Evolutionary conservation across 1,140 invertebrate genomes (phyloP).

Genomic region (Notospermus geniculatus): DNA sequence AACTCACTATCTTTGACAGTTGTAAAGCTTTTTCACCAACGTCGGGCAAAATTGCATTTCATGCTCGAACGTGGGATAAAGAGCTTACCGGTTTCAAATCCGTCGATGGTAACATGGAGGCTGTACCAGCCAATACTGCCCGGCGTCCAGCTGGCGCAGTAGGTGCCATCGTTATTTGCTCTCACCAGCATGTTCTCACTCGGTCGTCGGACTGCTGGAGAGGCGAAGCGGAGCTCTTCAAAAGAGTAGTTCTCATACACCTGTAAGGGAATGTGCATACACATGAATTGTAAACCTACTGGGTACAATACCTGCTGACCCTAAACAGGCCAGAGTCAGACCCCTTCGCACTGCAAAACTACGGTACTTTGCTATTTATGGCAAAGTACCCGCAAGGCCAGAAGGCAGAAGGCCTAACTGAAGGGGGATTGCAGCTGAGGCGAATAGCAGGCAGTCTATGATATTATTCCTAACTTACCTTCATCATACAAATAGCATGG

Average conservation of each 20-base stretch:
- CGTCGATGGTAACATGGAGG: constrained; percentile 83
- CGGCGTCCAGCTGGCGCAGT: constrained; percentile 89
- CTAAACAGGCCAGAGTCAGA: too few relatives aligned
- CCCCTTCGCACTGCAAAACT: background rate
- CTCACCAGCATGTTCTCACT: constrained; percentile 83
- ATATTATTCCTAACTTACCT: constrained; percentile 56
- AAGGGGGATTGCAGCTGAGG: too few relatives aligned
- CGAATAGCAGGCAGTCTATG: too few relatives aligned
- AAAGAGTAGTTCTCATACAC: constrained; percentile 93
- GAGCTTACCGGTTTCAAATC: constrained; percentile 75
- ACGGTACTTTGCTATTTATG: too few relatives aligned
- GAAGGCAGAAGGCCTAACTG: too few relatives aligned
- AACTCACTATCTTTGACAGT: too few relatives aligned
- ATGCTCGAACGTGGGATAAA: background rate
- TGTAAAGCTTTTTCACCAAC: too few relatives aligned
- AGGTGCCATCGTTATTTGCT: constrained; percentile 81
- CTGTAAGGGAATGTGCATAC: constrained; percentile 52
- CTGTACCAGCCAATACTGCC: constrained; percentile 84
- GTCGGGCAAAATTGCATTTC: too few relatives aligned
- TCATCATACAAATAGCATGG: constrained; percentile 91
- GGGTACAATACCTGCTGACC: too few relatives aligned
- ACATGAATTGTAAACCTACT: background rate
- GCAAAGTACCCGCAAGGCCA: too few relatives aligned
- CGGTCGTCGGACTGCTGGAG: constrained; percentile 70
- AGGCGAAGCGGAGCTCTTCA: constrained; percentile 86